These are phyloP conservation scores for Nephrotoma guestfalica DNA, from an alignment of 2,888 invertebrate species.

Conservation along the genomic window DNA sequence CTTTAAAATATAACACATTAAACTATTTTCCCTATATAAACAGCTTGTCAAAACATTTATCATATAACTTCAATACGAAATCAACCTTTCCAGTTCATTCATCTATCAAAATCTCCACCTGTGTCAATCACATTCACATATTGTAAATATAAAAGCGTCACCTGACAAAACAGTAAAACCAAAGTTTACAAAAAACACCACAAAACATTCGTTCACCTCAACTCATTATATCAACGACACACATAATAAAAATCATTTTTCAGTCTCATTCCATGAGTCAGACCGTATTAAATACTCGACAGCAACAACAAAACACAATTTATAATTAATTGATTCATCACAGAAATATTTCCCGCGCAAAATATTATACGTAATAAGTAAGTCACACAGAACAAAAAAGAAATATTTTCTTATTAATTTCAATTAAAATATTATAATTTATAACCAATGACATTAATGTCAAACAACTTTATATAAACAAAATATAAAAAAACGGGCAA, in stretches of 20 bases:
- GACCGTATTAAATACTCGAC: background rate
- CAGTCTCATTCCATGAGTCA: background rate
- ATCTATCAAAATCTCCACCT: background rate
- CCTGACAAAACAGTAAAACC: background rate
- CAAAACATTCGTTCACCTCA: background rate
- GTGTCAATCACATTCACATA: background rate
- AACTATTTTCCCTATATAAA: background rate
- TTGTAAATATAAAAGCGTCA: background rate
- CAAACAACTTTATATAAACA: background rate
- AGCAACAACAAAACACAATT: background rate
- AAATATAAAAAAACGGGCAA: background rate
- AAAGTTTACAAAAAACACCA: background rate
- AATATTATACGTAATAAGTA: background rate
- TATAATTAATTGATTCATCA: background rate
- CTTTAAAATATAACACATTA: no score
- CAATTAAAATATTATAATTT: background rate
- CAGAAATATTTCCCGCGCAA: background rate
- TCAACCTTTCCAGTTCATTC: background rate
- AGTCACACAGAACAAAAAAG: background rate
- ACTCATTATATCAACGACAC: background rate
- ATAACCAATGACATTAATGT: background rate
- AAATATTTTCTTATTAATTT: background rate
- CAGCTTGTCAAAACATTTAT: background rate
- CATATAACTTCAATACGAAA: background rate
- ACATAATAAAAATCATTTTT: background rate